phyloP scores from a whole-genome alignment of 1,140 invertebrate species.

The Camponotus floridanus region DNA sequence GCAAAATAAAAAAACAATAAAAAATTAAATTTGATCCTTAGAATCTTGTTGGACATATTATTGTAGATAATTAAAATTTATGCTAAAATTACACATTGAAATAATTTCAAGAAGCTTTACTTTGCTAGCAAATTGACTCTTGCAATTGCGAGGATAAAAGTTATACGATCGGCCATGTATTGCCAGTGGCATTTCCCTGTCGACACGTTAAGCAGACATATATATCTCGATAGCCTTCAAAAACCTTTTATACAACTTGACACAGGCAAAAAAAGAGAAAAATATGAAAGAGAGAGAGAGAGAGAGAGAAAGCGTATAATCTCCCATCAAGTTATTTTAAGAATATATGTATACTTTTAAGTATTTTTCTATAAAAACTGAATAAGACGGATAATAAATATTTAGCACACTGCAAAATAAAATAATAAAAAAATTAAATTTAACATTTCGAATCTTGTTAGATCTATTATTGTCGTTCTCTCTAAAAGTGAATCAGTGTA shows the following conservation, averaged over 20 bases:
- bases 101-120: background rate
- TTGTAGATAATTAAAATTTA: background rate
- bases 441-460: background rate
- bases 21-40: background rate
- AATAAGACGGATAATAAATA: background rate
- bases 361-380: background rate
- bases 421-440: background rate
- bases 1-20: background rate
- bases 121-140: background rate
- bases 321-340: background rate
- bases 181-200: slow-evolving; percentile 18
- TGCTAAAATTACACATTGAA: background rate
- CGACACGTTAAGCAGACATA: slow-evolving; percentile 18
- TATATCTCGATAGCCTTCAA: background rate
- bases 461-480: background rate
- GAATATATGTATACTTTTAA: background rate
- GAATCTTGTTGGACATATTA: background rate
- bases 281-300: background rate
- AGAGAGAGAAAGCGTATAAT: background rate
- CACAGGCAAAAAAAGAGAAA: background rate
- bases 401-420: background rate
- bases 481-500: no score
- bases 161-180: slow-evolving; percentile 47
- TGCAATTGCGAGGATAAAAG: background rate
- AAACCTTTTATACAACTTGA: slow-evolving; percentile 4